phyloP scores from a whole-genome alignment of 2,888 invertebrate species.

The Blomia tropicalis region DNA sequence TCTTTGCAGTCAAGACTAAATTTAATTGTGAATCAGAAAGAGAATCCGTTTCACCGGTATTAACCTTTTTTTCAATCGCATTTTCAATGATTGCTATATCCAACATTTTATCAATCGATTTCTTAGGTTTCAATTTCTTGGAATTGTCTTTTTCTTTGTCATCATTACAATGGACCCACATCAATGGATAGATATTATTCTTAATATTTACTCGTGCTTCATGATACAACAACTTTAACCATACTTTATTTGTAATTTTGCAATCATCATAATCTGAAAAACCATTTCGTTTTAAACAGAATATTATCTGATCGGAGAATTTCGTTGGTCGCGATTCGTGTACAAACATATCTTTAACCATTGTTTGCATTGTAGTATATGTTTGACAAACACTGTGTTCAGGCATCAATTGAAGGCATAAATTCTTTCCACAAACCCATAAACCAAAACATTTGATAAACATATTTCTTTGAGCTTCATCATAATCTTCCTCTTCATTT shows the following conservation, averaged over 20 bases:
- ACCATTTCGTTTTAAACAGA: background rate
- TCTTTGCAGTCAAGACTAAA: background rate
- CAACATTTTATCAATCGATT: background rate
- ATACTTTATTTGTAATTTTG: background rate
- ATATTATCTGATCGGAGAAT: background rate
- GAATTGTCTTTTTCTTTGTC: background rate
- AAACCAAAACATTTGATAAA: background rate
- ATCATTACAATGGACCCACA: background rate
- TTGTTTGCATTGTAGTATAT: background rate
- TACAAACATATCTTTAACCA: background rate
- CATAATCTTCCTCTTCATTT: too few relatives aligned
- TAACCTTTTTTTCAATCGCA: background rate
- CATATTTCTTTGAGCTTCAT: background rate
- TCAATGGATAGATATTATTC: slow-evolving; percentile 1
- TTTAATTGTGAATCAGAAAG: background rate
- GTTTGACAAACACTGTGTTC: background rate
- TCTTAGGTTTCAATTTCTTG: background rate
- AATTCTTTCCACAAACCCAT: background rate
- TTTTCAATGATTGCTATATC: too few relatives aligned
- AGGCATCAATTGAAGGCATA: background rate
- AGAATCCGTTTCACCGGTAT: background rate
- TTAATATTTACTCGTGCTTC: slow-evolving; percentile 1
- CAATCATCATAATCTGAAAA: background rate
- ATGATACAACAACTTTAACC: background rate
- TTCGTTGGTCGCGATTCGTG: background rate